Base-by-base conservation (phyloP, 2,888 invertebrate species). In the Trissolcus brochymenae region DNA sequence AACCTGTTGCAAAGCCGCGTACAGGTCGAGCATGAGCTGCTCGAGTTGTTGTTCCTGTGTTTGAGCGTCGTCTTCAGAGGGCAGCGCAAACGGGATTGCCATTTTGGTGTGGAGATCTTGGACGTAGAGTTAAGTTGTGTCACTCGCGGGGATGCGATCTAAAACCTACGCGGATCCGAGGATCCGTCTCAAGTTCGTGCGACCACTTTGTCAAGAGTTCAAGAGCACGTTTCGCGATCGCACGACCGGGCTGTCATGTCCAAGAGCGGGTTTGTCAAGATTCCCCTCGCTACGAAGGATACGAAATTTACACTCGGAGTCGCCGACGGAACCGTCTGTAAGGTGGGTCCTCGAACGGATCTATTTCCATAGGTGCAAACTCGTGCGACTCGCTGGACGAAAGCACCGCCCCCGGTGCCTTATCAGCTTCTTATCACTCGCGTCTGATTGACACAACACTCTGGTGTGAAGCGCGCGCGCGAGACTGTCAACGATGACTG, bases 81-180 rank as follows among this genome's bases (percentile, higher is more conserved):
- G 89, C 70, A 85, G 60, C 41, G 83, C 83, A 76, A 87, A 89
- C 9, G 89, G 89, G 67, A 88, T 86, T n/a, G 89, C 89, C 89
- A 89, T 88, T n/a, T 72, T 80, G 11, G 61, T 6, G 35, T 29
- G 35, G 1, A 4, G 35, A 11, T 35, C 59, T 21, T 6, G 11
- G 25, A 29, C 49, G 13, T n/a, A 19, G 13, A 56, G 14, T 4
- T 25, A 17, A 40, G 43, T 56, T 55, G 40, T 46, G 19, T 50
- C 74, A 74, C 67, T 62, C 64, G 56, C 56, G 56, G 53, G 7
- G n/a, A 6, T 29, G 6, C 25, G 17, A 25, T 6, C 21, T 53
- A 25, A n/a, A 25, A 21, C 19, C 54, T 56, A 56, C 61, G 35
- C 61, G 56, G 54, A 60, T 59, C 53, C 68, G 43, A 29, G 41